Percentiles rank a stretch among this genome's conserved stretches.
These are phyloP conservation scores for Ditylenchus dipsaci DNA, from an alignment of 1,140 invertebrate genomes.

Conservation along the genomic window DNA sequence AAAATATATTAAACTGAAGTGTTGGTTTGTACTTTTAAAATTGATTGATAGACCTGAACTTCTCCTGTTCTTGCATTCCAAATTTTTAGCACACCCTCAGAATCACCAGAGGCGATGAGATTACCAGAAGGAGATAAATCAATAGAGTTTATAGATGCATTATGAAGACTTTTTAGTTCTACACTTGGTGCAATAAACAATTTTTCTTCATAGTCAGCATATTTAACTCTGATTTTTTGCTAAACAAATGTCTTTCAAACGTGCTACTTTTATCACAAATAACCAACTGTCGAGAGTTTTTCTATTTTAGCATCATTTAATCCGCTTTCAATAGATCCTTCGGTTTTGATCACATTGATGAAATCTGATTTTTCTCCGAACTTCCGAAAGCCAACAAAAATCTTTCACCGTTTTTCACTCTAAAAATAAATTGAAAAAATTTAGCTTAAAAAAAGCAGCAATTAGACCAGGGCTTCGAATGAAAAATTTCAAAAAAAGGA, in stretches of 20 bases:
- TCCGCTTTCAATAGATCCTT: neutral
- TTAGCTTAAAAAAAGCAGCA: neutral
- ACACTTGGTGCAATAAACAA: neutral
- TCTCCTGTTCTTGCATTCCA: constrained; percentile 1
- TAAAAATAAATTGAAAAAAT: neutral
- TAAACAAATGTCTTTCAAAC: neutral
- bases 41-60: neutral
- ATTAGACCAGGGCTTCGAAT: no score
- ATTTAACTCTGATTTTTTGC: neutral
- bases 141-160: neutral
- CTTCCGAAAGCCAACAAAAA: neutral
- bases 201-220: neutral
- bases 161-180: neutral
- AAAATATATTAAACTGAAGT: no score
- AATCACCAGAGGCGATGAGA: neutral
- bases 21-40: no score
- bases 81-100: neutral
- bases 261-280: neutral
- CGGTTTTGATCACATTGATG: neutral
- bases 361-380: neutral
- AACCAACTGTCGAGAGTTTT: neutral
- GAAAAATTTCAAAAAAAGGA: no score
- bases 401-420: neutral
- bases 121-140: neutral
- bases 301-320: neutral